These are phyloP conservation scores for Myrmecophaga tridactyla DNA, from an alignment of 2,113 vertebrate genomes.

Conservation along the genomic window DNA sequence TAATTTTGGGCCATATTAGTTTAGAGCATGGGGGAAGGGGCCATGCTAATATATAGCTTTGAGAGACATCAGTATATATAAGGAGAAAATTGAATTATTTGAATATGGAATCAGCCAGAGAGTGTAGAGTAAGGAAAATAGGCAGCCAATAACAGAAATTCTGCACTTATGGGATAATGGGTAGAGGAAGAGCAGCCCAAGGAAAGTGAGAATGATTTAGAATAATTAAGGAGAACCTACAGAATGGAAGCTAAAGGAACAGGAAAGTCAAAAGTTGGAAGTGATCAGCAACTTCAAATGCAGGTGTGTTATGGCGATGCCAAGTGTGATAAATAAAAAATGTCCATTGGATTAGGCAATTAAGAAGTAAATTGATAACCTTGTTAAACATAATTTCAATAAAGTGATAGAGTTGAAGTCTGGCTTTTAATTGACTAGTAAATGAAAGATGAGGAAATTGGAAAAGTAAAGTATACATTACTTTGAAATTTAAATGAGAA, in stretches of 20 bases:
- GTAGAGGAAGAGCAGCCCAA: background rate
- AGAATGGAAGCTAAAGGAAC: background rate
- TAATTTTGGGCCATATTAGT: background rate
- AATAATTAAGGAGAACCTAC: background rate
- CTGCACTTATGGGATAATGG: background rate
- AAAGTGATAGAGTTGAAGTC: background rate
- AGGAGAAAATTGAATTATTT: background rate
- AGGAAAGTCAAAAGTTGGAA: background rate
- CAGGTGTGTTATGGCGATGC: background rate
- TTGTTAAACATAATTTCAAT: conserved; percentile 18
- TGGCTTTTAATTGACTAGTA: conserved; percentile 26
- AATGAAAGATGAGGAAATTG: background rate
- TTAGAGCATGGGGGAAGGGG: background rate
- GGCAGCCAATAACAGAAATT: background rate
- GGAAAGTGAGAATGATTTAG: background rate
- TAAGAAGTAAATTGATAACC: background rate
- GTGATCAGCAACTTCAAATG: background rate
- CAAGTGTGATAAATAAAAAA: background rate
- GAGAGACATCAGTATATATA: background rate
- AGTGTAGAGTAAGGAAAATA: background rate
- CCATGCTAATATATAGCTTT: background rate
- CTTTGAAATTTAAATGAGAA: conserved; percentile 30
- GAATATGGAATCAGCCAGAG: background rate
- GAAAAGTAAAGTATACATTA: conserved; percentile 31
- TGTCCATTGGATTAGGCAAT: background rate